A percentile compares a stretch with the other conserved stretches of the same genome.
Conservation (phyloP, 2,888 invertebrate genomes). For the Axea sp. region DNA sequence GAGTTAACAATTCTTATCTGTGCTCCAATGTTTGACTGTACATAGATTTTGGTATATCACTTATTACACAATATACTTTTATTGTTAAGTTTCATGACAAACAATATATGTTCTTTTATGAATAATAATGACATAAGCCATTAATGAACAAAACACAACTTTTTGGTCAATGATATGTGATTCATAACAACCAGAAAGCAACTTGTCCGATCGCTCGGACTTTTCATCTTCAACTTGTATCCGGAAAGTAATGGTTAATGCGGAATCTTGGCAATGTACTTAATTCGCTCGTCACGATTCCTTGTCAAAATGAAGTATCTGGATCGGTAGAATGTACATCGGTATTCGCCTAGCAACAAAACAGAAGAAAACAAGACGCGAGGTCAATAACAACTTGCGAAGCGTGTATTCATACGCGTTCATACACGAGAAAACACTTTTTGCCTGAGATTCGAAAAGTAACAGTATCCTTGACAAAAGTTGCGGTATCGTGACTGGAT, state of each 20-base stretch:
- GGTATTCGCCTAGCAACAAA: conserved; percentile 1
- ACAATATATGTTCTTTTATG: too few relatives aligned
- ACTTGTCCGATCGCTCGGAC: too few relatives aligned
- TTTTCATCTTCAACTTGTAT: neutral
- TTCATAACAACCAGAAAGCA: too few relatives aligned
- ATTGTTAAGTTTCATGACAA: too few relatives aligned
- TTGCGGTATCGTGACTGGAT: conserved; percentile 47
- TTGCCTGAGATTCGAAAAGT: conserved; percentile 15
- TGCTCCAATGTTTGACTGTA: too few relatives aligned
- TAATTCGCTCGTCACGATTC: conserved; percentile 20
- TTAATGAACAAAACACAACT: too few relatives aligned
- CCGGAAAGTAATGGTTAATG: neutral
- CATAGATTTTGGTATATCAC: too few relatives aligned
- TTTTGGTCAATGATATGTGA: too few relatives aligned
- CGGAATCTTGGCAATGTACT: neutral
- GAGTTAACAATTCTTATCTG: neutral
- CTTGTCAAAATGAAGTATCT: conserved; percentile 8
- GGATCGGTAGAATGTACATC: neutral
- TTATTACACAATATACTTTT: too few relatives aligned
- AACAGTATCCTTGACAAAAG: conserved; percentile 45
- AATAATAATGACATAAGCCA: too few relatives aligned
- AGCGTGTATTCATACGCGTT: conserved; percentile 6
- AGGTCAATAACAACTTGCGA: neutral
- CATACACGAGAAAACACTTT: conserved; percentile 12
- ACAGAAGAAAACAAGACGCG: neutral